Percentiles rank a stretch among this genome's conserved stretches.
Conservation (phyloP, 1,140 invertebrate species). For the Latrodectus geometricus region DNA sequence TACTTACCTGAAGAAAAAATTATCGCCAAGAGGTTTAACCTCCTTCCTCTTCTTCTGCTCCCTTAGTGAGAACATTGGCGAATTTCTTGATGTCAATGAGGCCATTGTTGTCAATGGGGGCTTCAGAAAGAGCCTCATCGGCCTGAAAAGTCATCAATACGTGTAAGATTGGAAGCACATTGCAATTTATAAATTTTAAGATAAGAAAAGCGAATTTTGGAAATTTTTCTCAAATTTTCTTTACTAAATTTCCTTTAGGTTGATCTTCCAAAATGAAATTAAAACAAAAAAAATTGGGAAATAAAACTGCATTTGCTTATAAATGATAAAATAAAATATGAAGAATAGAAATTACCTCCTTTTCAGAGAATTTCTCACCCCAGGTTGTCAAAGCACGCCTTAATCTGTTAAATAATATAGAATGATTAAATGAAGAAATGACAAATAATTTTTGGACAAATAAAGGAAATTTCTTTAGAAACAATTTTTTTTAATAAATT, state of each 20-base stretch:
- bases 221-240: no score
- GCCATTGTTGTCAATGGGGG: conserved; percentile 61
- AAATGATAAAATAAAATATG: neutral
- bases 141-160: conserved; percentile 13
- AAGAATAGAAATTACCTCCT: conserved; percentile 74
- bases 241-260: no score
- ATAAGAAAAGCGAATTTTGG: neutral
- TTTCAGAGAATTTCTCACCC: conserved; percentile 94
- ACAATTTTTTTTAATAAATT: no score
- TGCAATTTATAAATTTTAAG: neutral
- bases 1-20: conserved; percentile 7
- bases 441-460: no score
- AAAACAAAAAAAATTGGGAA: neutral
- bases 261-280: no score
- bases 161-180: neutral
- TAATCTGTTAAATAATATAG: conserved; percentile 76
- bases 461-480: no score
- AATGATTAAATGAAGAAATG: no score
- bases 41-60: conserved; percentile 63
- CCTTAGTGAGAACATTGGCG: conserved; percentile 62
- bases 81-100: conserved; percentile 63
- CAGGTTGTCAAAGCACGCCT: conserved; percentile 94
- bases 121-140: conserved; percentile 62
- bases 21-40: conserved; percentile 38
- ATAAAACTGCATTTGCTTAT: neutral